A percentile compares a stretch with the other conserved stretches of the same genome.
Conservation (phyloP, 2,113 vertebrate species). For the Dasyornis broadbenti region DNA sequence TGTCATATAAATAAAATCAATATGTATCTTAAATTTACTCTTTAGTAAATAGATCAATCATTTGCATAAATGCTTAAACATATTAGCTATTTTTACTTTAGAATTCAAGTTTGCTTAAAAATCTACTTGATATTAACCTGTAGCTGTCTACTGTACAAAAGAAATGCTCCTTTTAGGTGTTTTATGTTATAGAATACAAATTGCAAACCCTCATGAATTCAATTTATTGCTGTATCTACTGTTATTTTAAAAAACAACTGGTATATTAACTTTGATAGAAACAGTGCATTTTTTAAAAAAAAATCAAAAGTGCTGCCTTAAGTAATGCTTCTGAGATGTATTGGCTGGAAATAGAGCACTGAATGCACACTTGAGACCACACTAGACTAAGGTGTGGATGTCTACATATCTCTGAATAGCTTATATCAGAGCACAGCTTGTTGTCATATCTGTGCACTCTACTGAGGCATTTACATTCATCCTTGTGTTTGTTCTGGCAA, state of each 20-base stretch:
- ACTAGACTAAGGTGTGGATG: neutral
- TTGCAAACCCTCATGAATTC: neutral
- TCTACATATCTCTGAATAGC: neutral
- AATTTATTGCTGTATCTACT: neutral
- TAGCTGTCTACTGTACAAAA: neutral
- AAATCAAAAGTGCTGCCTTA: neutral
- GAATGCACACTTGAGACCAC: neutral
- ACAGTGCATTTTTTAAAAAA: neutral
- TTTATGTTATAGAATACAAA: neutral
- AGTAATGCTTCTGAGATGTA: neutral
- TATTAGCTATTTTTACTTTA: neutral
- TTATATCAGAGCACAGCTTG: neutral
- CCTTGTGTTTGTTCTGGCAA: neutral
- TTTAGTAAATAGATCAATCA: fast-evolving
- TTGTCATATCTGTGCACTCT: neutral
- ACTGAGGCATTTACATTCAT: neutral
- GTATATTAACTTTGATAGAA: neutral
- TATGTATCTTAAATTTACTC: neutral
- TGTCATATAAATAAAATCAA: neutral
- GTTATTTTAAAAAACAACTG: neutral
- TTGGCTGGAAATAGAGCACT: neutral
- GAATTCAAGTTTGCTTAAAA: neutral
- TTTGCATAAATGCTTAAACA: neutral
- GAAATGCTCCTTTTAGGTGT: neutral
- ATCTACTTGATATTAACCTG: neutral